phyloP scores from a whole-genome alignment of 2,113 vertebrate species.

The Gymnogyps californianus region DNA sequence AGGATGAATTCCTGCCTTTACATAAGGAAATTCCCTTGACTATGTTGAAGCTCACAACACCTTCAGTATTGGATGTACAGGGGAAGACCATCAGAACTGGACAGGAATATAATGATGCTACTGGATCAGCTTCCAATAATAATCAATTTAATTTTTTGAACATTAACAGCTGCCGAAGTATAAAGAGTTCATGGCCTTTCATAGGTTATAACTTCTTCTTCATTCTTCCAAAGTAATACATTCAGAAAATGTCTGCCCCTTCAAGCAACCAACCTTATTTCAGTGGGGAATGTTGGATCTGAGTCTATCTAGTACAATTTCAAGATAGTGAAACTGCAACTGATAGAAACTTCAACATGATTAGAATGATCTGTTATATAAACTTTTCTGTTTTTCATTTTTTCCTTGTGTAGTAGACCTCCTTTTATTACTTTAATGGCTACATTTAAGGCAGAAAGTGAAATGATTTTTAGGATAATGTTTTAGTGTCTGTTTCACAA shows the following conservation, averaged over 20 bases:
- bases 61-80: neutral
- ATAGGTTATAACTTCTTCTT: neutral
- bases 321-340: neutral
- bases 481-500: slow-evolving; percentile 47
- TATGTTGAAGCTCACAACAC: neutral
- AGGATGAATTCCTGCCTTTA: neutral
- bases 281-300: neutral
- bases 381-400: neutral
- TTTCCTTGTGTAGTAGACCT: neutral
- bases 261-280: neutral
- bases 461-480: slow-evolving; percentile 46
- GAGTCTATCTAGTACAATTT: neutral
- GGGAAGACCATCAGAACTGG: neutral
- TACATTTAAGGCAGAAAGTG: slow-evolving; percentile 22
- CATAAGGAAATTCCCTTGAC: neutral
- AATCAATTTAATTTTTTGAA: neutral
- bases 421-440: slow-evolving; percentile 38
- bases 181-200: neutral
- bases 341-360: neutral
- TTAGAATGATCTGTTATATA: neutral
- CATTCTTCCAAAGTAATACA: neutral
- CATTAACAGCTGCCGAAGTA: neutral
- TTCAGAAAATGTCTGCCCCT: neutral
- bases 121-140: neutral
- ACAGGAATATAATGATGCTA: neutral